A percentile compares a stretch with the other conserved stretches of the same genome.
Conservation (phyloP, 2,888 invertebrate species). For the Sarcophaga caerulescens region DNA sequence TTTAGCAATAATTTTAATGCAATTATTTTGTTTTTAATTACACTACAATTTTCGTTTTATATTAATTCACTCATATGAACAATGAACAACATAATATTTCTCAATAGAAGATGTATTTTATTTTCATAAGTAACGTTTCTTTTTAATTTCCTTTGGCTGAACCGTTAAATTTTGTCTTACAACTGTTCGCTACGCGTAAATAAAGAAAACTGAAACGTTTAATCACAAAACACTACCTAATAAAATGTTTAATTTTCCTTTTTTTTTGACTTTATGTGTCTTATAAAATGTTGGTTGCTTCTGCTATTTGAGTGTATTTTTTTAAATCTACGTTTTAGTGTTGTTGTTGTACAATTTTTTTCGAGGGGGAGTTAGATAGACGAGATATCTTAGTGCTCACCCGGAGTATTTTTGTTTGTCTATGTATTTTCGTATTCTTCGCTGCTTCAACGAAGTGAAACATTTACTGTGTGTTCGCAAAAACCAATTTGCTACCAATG, state of each 20-base stretch:
- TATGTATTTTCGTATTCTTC: conserved; percentile 14
- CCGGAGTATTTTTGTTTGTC: not conserved
- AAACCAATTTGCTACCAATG: conserved; percentile 38
- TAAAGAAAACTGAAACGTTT: conserved; percentile 74
- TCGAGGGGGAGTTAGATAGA: conserved; percentile 46
- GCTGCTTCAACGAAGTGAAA: conserved; percentile 75
- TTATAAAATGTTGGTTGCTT: not conserved
- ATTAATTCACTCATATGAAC: conserved; percentile 3
- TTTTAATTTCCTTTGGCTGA: not conserved
- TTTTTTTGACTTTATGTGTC: conserved; percentile 18
- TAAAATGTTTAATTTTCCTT: conserved; percentile 68
- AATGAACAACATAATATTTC: not conserved
- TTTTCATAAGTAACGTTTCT: conserved; percentile 3
- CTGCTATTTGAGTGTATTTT: not conserved
- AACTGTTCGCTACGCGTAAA: conserved; percentile 72
- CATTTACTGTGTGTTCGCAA: conserved; percentile 47
- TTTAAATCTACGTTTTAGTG: not conserved
- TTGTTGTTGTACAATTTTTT: conserved; percentile 14
- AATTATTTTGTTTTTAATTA: conserved; percentile 43
- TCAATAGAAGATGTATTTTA: conserved; percentile 1
- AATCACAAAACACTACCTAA: conserved; percentile 72
- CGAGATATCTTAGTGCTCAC: not conserved
- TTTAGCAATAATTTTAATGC: not conserved
- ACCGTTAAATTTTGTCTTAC: conserved; percentile 31
- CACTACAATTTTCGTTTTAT: not conserved